Evolutionary conservation across 1,140 invertebrate genomes (phyloP).

Genomic region (Drosophila aff.): DNA sequence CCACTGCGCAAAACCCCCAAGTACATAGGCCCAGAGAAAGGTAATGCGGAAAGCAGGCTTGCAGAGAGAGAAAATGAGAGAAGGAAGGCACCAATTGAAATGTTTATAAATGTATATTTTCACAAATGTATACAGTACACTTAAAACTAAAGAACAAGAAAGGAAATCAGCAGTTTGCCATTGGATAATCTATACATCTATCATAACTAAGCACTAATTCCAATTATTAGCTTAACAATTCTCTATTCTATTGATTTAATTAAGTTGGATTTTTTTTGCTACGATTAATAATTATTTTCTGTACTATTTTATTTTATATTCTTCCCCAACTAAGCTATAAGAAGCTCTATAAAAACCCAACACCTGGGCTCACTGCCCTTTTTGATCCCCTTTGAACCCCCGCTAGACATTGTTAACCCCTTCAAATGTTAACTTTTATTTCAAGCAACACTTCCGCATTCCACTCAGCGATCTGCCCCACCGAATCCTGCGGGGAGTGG

Average conservation of each 20-base stretch:
- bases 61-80: background rate
- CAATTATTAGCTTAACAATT: too few species aligned
- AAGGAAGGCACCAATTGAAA: background rate
- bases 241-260: too few species aligned
- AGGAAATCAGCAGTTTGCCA: too few species aligned
- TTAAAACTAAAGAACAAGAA: background rate
- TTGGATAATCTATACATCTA: too few species aligned
- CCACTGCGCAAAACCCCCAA: conserved; percentile 29
- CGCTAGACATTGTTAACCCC: background rate
- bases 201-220: too few species aligned
- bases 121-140: background rate
- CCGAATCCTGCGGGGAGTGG: conserved; percentile 24
- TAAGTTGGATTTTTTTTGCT: too few species aligned
- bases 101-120: background rate
- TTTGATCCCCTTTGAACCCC: background rate
- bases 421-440: background rate
- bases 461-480: conserved; percentile 15
- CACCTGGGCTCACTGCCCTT: background rate
- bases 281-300: background rate
- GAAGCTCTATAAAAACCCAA: background rate
- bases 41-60: background rate
- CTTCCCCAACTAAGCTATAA: background rate
- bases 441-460: conserved; percentile 14
- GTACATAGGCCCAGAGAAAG: conserved; percentile 34
- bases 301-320: background rate